phyloP scores from a whole-genome alignment of 2,888 invertebrate species.

The Spisula subtruncata region DNA sequence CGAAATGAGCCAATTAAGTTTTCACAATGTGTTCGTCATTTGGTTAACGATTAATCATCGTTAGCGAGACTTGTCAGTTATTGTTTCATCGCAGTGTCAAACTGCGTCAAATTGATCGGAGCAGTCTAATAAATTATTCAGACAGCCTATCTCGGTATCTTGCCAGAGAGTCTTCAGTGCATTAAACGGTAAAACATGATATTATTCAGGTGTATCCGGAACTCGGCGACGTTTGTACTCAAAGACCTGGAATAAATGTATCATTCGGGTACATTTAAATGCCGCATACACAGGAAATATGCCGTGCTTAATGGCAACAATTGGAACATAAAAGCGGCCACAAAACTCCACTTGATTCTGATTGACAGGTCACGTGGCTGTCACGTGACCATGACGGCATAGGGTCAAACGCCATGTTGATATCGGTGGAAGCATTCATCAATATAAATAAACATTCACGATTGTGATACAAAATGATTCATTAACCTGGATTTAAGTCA shows the following conservation, averaged over 20 bases:
- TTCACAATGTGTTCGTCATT: constrained; percentile 71
- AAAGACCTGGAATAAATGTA: neutral
- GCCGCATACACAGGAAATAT: neutral
- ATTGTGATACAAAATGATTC: neutral
- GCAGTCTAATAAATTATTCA: constrained; percentile 64
- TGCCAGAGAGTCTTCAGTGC: neutral
- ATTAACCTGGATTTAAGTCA: too few species aligned
- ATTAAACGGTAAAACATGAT: constrained; percentile 44
- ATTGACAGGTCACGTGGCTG: constrained; percentile 20
- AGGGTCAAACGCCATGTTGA: neutral
- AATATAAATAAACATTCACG: neutral
- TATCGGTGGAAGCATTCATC: neutral
- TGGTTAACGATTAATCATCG: constrained; percentile 67
- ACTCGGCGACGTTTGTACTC: constrained; percentile 12
- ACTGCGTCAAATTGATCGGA: constrained; percentile 64
- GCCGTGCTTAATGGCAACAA: neutral
- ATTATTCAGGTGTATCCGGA: constrained; percentile 14
- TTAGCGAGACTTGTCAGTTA: constrained; percentile 65
- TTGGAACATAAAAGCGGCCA: neutral
- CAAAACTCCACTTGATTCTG: neutral
- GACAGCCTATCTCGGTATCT: constrained; percentile 39
- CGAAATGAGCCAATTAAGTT: constrained; percentile 68
- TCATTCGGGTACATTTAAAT: constrained; percentile 14
- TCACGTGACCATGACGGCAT: neutral
- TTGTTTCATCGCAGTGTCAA: constrained; percentile 63